Conservation (phyloP, 2,113 vertebrate genomes). For the Catharus fuscescens region DNA sequence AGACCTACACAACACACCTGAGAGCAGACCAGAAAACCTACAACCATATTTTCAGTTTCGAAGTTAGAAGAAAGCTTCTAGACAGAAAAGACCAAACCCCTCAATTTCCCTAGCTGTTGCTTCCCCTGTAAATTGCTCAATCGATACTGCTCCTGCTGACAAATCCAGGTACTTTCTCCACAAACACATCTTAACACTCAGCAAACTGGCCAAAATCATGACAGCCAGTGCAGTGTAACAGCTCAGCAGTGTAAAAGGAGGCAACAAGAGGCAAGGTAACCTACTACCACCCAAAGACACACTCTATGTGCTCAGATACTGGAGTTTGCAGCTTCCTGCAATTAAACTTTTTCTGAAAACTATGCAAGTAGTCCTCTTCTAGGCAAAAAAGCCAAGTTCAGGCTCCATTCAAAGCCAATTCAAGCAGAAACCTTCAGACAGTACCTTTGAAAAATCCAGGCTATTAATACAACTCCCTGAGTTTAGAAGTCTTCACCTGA, state of each 20-base stretch:
- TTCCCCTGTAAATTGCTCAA: not conserved
- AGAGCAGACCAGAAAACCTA: not conserved
- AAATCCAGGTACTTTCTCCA: not conserved
- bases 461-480: not conserved
- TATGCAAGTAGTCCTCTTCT: not conserved
- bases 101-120: not conserved
- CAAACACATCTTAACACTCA: not conserved
- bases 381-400: not conserved
- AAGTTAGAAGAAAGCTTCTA: not conserved
- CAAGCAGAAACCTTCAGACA: not conserved
- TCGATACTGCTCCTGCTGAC: not conserved
- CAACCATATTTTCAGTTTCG: not conserved
- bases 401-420: not conserved
- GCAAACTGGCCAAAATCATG: rapidly evolving
- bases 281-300: not conserved
- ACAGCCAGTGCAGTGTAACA: not conserved
- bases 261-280: not conserved
- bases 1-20: not conserved
- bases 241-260: not conserved
- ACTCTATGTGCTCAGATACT: not conserved
- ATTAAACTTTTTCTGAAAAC: not conserved
- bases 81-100: not conserved
- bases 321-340: not conserved
- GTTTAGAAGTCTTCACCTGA: not conserved
- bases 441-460: not conserved